Evolutionary conservation across 1,140 invertebrate species (phyloP).

Genomic region (Drosophila chauvacae): DNA sequence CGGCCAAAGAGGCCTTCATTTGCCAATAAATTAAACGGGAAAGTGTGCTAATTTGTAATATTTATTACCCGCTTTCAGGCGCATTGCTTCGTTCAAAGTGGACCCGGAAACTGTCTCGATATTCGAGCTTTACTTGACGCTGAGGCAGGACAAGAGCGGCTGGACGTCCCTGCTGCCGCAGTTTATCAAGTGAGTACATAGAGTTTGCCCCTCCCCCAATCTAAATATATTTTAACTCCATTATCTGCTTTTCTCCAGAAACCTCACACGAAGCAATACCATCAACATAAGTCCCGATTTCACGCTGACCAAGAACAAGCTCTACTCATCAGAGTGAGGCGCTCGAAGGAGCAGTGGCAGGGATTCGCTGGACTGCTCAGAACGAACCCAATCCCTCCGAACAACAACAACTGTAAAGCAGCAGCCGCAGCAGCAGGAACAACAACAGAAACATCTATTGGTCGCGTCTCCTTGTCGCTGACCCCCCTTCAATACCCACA

Average conservation of each 20-base stretch:
- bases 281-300: slow-evolving; percentile 94
- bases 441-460: slow-evolving; percentile 31
- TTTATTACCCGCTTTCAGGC: slow-evolving; percentile 43
- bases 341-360: slow-evolving; percentile 39
- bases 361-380: slow-evolving; percentile 52
- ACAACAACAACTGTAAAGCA: slow-evolving; percentile 43
- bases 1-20: no score
- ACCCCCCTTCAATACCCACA: slow-evolving; percentile 17
- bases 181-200: slow-evolving; percentile 91
- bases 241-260: slow-evolving; percentile 85
- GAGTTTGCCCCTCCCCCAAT: fast-evolving
- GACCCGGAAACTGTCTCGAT: slow-evolving; percentile 93
- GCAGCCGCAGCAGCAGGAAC: slow-evolving; percentile 25
- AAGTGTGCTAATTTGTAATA: background rate
- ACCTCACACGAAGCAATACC: slow-evolving; percentile 91
- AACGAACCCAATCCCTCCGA: slow-evolving; percentile 79
- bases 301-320: slow-evolving; percentile 93
- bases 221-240: background rate
- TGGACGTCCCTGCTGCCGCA: slow-evolving; percentile 93
- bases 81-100: slow-evolving; percentile 89
- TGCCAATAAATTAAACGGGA: background rate
- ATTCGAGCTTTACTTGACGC: slow-evolving; percentile 93
- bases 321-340: slow-evolving; percentile 86
- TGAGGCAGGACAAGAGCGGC: slow-evolving; percentile 91
- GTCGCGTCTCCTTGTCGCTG: slow-evolving; percentile 30